These are phyloP conservation scores for Junonia oenone DNA, from an alignment of 2,888 invertebrate genomes.

Conservation along the genomic window DNA sequence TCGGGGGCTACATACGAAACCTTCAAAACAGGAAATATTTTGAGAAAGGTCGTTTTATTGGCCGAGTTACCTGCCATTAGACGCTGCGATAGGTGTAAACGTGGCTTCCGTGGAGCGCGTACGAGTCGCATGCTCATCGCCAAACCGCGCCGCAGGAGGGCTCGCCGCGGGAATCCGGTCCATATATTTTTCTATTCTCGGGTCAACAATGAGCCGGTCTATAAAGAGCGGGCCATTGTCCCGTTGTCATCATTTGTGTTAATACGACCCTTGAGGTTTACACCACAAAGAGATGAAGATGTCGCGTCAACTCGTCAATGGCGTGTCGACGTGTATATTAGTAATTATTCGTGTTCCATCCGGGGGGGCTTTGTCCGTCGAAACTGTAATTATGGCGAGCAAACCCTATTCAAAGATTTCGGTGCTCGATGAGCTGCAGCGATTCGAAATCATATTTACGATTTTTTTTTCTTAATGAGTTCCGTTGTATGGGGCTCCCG, in stretches of 20 bases:
- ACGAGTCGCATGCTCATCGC: constrained; percentile 45
- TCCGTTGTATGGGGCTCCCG: constrained; percentile 52
- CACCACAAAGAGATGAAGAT: constrained; percentile 73
- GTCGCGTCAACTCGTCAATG: constrained; percentile 67
- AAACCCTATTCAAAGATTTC: constrained; percentile 47
- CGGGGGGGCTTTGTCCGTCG: constrained; percentile 65
- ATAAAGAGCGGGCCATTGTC: constrained; percentile 64
- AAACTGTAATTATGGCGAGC: constrained; percentile 52
- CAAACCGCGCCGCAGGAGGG: constrained; percentile 64
- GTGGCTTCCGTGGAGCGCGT: constrained; percentile 66
- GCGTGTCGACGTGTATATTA: constrained; percentile 75
- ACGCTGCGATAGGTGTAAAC: constrained; percentile 74
- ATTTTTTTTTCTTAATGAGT: constrained; percentile 49
- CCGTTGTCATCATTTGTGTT: constrained; percentile 77
- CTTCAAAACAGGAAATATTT: constrained; percentile 75
- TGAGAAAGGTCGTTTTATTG: constrained; percentile 74
- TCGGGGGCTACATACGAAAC: constrained; percentile 61
- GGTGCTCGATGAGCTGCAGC: constrained; percentile 48
- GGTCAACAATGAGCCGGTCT: constrained; percentile 62
- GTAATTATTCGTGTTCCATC: constrained; percentile 66
- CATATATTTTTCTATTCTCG: constrained; percentile 74
- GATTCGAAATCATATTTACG: constrained; percentile 49
- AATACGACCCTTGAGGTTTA: constrained; percentile 78
- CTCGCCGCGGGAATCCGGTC: constrained; percentile 59
- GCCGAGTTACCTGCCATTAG: constrained; percentile 76